Base-by-base conservation (phyloP, 2,797 vertebrate species). In the Schizothorax lantsangensis region DNA sequence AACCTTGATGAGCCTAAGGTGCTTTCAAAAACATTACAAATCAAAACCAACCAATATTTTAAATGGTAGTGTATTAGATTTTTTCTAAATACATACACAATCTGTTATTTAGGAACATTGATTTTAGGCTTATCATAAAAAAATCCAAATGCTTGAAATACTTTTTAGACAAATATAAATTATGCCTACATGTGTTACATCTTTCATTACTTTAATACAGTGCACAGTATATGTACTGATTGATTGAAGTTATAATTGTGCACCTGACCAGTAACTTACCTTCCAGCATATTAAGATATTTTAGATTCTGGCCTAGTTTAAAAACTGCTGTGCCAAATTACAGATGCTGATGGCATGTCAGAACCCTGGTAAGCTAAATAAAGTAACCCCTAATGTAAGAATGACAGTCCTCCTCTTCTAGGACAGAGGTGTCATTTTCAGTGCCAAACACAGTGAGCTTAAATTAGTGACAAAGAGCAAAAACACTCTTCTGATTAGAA, bases 371-470 rank as follows among this genome's bases (percentile, higher is more conserved):
- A 45, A 33, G 57, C 79, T 66, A 66, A 66, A 47, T 66, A 80
- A 80, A 80, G 59, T 33, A 45, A 66, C 10, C 43, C 15, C 59
- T 11, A 64, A 64, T 8, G 62, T 5, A 33, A 30, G 15, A 64
- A 33, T 1, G 17, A 66, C 40, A 80, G 43, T 45, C 2, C 54
- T 21, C 38, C 78, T 64, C 57, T 17, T 66, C 40, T 10, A 66
- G 40, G 59, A 80, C 59, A 47, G n/a, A 66, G 40, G 40, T 80
- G 59, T 80, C 17, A 66, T 23, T 47, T 66, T 33, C 17, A 80
- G 36, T 26, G 77, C 21, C 1, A 15, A 59, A 26, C 0, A 17
- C 26, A 66, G 43, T 4, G 5, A 47, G 43, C 40, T 73, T 47
- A 17, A 66, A 47, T 45, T 45, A 66, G 79, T 47, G n/a, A 66